phyloP scores from a whole-genome alignment of 2,888 invertebrate species.

The Ectemnius lituratus region DNA sequence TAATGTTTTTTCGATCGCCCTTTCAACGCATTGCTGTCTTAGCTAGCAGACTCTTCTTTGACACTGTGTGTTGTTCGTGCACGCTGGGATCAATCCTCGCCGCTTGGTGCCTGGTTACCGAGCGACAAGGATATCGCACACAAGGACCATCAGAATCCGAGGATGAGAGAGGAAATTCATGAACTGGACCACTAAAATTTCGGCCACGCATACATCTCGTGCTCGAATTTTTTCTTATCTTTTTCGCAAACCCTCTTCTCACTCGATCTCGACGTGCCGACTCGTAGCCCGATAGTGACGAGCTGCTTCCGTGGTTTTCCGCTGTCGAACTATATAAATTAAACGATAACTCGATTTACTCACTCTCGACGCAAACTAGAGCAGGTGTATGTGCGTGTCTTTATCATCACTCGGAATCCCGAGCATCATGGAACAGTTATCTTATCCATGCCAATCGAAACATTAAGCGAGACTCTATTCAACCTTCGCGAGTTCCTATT shows the following conservation, averaged over 20 bases:
- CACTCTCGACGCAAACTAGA: neutral
- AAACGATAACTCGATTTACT: conserved; percentile 18
- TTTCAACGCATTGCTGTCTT: conserved; percentile 17
- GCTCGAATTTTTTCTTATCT: conserved; percentile 23
- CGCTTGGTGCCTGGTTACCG: conserved; percentile 9
- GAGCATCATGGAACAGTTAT: neutral
- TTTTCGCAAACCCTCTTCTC: conserved; percentile 15
- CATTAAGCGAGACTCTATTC: neutral
- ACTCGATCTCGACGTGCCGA: neutral
- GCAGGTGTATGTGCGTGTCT: neutral
- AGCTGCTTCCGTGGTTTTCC: conserved; percentile 24
- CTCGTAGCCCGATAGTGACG: conserved; percentile 23
- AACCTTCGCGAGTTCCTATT: neutral
- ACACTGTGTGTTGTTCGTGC: conserved; percentile 62
- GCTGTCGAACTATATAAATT: conserved; percentile 29
- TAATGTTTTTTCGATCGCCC: too few relatives aligned
- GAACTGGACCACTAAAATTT: conserved; percentile 13
- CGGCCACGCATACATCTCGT: neutral
- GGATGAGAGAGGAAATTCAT: conserved; percentile 10
- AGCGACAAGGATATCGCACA: neutral
- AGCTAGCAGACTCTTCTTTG: conserved; percentile 42
- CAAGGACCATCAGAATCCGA: conserved; percentile 16
- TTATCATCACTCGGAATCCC: neutral
- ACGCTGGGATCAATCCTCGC: conserved; percentile 63
- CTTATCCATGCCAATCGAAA: neutral